Conservation (phyloP, 1,140 invertebrate genomes). For the Brevipalpus yothersi region DNA sequence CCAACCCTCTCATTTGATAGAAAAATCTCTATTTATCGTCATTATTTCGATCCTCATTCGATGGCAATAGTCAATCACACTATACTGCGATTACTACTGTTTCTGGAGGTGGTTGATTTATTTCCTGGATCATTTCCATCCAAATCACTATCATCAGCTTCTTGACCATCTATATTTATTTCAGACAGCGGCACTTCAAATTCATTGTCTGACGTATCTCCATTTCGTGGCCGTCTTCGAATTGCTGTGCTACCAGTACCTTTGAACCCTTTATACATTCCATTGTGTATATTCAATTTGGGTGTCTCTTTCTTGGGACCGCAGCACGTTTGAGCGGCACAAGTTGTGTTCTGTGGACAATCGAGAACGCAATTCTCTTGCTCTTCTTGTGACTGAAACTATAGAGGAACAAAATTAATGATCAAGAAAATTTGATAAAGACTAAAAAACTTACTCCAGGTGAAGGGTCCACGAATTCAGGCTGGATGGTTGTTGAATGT, state of each 20-base stretch:
- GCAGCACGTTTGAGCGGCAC: slow-evolving; percentile 12
- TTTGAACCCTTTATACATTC: background rate
- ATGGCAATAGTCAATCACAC: no score
- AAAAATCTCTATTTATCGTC: no score
- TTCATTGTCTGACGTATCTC: background rate
- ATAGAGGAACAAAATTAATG: background rate
- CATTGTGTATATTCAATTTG: background rate
- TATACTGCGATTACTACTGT: no score
- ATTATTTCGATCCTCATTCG: no score
- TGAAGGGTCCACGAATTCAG: slow-evolving; percentile 22
- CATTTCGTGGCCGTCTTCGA: background rate
- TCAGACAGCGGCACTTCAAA: background rate
- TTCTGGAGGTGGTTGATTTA: no score
- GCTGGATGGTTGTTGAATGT: slow-evolving; percentile 32
- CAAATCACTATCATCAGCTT: background rate
- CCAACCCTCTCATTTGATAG: no score
- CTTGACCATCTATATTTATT: background rate
- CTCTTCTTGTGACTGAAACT: slow-evolving; percentile 8
- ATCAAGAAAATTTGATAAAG: background rate
- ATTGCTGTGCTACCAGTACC: background rate
- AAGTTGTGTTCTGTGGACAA: slow-evolving; percentile 11
- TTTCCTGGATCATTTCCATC: background rate
- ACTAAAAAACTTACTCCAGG: slow-evolving; percentile 1
- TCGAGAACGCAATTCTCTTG: slow-evolving; percentile 11
- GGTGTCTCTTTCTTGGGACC: slow-evolving; percentile 5